Evolutionary conservation across 1,140 invertebrate genomes (phyloP), one percentile per base, ranked within the genome.

Genomic region (Eciton burchellii): DNA sequence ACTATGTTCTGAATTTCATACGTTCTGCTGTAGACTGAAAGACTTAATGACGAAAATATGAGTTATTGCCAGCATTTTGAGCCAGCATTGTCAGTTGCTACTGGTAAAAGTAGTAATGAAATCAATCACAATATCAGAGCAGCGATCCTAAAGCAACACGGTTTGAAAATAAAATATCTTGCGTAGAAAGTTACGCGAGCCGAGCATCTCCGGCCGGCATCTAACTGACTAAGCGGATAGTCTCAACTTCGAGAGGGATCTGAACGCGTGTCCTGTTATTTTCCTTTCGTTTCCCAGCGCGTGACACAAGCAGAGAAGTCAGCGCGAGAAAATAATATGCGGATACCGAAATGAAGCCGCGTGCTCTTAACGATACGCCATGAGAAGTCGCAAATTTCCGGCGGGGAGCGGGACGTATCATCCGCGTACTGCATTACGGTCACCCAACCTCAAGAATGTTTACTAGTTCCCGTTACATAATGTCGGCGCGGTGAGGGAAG

Each of bases 401-500:
- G 11, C 16, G 1, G 21, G 57, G 45, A 81, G 41, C 79, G 29
- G 49, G 24, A 84, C n/a, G 49, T 74, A 45, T 65, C 21, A 45
- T 65, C 21, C 56, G 54, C 59, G 49, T 57, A 70, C 63, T 43
- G 73, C 73, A 52, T 84, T 85, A 76, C 63, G 54, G 24, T 79
- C 57, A 54, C 45, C 19, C 77, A 19, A 76, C 29, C 84, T 52
- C 83, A 56, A 65, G 82, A 84, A 89, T 89, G 90, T 90, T 92
- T 92, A 91, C 91, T 91, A 92, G 92, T 92, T 93, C 91, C 87
- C 89, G 87, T 90, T 92, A 91, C 91, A 92, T 92, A 93, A 92
- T 87, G 88, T 88, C 82, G 62, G 54, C 71, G 79, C 19, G 63
- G 82, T 82, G 3, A 41, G 66, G 43, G 66, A 49, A 16, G 6